Conservation (phyloP, 2,113 vertebrate species). For the Scopus umbretta region DNA sequence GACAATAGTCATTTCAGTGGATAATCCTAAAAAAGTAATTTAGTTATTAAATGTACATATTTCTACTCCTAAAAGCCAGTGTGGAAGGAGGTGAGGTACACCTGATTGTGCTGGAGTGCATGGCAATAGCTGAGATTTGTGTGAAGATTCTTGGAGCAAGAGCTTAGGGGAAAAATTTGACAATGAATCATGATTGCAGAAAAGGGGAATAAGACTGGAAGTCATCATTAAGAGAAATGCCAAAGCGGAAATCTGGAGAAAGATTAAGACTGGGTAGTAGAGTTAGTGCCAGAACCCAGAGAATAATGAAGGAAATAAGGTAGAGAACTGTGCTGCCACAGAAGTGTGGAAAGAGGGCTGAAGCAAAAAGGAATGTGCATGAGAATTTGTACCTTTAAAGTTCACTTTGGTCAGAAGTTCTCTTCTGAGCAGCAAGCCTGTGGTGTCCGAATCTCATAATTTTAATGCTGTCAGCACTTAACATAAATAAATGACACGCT, state of each 20-base stretch:
- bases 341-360: background rate
- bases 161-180: background rate
- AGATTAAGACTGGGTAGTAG: background rate
- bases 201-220: background rate
- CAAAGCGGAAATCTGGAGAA: background rate
- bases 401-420: background rate
- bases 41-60: background rate
- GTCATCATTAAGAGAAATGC: background rate
- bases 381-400: background rate
- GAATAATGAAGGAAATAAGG: background rate
- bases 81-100: background rate
- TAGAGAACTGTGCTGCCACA: background rate
- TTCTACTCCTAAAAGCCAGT: background rate
- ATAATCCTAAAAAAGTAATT: background rate
- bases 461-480: background rate
- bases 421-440: background rate
- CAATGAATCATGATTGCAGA: background rate
- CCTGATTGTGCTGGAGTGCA: background rate
- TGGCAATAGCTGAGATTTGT: background rate
- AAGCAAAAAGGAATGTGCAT: background rate
- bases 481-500: accelerated
- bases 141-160: background rate
- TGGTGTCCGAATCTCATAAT: background rate
- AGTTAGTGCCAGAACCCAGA: background rate
- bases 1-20: background rate